These are phyloP conservation scores for Cryptus viduatorius DNA, from an alignment of 2,888 invertebrate genomes.

Conservation along the genomic window DNA sequence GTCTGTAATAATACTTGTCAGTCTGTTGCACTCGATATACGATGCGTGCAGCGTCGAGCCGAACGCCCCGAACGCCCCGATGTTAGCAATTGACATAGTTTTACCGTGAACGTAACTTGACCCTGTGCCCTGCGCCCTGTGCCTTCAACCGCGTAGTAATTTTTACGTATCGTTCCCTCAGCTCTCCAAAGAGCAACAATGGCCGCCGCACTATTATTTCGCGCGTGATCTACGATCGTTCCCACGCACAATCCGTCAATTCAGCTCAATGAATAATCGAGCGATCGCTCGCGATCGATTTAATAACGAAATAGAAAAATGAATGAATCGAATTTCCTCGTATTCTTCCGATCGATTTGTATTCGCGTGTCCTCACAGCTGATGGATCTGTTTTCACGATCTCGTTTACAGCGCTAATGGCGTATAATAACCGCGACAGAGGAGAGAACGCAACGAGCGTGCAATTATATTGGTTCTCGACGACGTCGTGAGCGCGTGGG, in stretches of 20 bases:
- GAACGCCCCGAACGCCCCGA: neutral
- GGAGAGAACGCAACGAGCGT: constrained; percentile 5
- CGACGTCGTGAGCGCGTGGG: neutral
- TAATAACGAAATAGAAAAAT: neutral
- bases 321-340: neutral
- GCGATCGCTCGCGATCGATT: neutral
- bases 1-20: constrained; percentile 47
- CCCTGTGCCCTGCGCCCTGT: neutral
- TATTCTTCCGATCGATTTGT: neutral
- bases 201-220: too few species aligned
- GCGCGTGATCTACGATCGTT: constrained; percentile 1
- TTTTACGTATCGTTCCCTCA: neutral
- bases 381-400: constrained; percentile 44
- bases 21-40: constrained; percentile 45
- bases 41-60: constrained; percentile 21
- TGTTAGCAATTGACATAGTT: constrained; percentile 32
- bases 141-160: neutral
- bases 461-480: constrained; percentile 6
- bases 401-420: neutral
- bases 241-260: neutral
- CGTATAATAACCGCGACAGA: neutral
- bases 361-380: neutral
- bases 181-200: too few species aligned
- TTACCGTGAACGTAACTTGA: neutral
- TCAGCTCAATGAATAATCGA: constrained; percentile 7